phyloP scores from a whole-genome alignment of 2,797 vertebrate species.

The Pseudochirops cupreus region DNA sequence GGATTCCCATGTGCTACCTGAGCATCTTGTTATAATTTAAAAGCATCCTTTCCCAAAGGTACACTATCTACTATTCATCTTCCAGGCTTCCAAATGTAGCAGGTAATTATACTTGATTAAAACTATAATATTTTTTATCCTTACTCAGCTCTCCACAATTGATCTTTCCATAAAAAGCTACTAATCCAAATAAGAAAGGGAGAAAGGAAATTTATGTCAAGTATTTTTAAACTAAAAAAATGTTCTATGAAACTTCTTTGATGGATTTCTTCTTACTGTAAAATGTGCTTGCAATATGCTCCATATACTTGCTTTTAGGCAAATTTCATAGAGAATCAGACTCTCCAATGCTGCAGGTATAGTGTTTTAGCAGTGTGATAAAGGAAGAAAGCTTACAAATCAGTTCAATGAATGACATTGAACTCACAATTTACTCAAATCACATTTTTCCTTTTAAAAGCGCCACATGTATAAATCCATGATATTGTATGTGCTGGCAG shows the following conservation, averaged over 20 bases:
- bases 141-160: conserved; percentile 59
- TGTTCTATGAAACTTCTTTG: conserved; percentile 45
- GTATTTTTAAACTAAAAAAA: conserved; percentile 63
- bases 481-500: background rate
- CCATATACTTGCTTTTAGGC: conserved; percentile 58
- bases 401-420: conserved; percentile 39
- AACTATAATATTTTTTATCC: conserved; percentile 27
- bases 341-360: background rate
- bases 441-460: background rate
- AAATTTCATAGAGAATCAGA: conserved; percentile 50
- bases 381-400: conserved; percentile 54
- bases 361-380: conserved; percentile 27
- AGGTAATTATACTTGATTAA: conserved; percentile 67
- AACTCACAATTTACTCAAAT: conserved; percentile 18
- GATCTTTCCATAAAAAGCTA: conserved; percentile 49
- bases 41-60: conserved; percentile 27
- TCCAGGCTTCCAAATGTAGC: conserved; percentile 53
- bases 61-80: conserved; percentile 3
- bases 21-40: conserved; percentile 33
- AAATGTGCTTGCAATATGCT: conserved; percentile 23
- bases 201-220: conserved; percentile 40
- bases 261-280: conserved; percentile 50
- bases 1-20: background rate
- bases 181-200: conserved; percentile 43
- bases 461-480: background rate